Evolutionary conservation across 2,888 invertebrate genomes (phyloP), one percentile per base, ranked within the genome.

Genomic region (Plebejus argus): DNA sequence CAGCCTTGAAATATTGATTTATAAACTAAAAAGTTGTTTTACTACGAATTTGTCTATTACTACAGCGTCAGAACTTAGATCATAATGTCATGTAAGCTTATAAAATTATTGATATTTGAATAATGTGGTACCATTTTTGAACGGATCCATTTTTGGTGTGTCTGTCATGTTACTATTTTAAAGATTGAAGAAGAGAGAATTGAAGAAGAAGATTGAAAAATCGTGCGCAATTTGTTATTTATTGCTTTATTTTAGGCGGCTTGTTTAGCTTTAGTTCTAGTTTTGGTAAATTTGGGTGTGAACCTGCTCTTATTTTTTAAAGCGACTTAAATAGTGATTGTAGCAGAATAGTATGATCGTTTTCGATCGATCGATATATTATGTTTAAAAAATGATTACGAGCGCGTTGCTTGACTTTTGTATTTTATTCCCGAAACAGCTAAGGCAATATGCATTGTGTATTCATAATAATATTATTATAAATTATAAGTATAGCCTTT

Each of bases 151-250:
- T 28, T 61, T 33, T 18, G 66, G 66, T 33, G 0, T 1, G 66
- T 15, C 15, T 33, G 66, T 66, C 66, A 66, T 66, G 28, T 33
- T 66, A 23, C 20, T 12, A 61, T 61, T 61, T 56, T 61, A 66
- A 33, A 33, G 66, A 28, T 66, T 28, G n/a, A n/a, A n/a, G n/a
- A n/a, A n/a, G n/a, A n/a, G n/a, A n/a, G n/a, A n/a, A n/a, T n/a
- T n/a, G n/a, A n/a, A n/a, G n/a, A n/a, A n/a, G n/a, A n/a, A 66
- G 28, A 18, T 66, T 66, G 66, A 28, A 66, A 66, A 66, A 66
- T 66, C 66, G 33, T 66, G 66, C 66, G 66, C 66, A 66, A 28
- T 15, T 66, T 12, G 23, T 61, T 28, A 66, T 66, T 66, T 66
- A 66, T 33, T 66, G 4, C 28, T 15, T 66, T 33, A 33, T 66